Evolutionary conservation across 2,888 invertebrate genomes (phyloP).

Genomic region (Aleiodes testaceus): DNA sequence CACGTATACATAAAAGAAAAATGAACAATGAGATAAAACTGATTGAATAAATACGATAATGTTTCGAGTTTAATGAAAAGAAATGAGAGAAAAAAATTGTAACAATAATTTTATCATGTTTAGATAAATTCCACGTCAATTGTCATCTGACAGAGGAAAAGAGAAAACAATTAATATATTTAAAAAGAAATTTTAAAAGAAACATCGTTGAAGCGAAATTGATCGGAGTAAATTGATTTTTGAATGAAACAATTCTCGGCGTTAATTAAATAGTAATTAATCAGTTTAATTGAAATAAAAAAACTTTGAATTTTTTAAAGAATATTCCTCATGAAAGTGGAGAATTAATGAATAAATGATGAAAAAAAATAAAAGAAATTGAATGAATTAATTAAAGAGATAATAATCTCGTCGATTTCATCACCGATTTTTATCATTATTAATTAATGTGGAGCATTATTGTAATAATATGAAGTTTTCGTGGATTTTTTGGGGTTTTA

Average conservation of each 20-base stretch:
- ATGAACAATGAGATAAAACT: background rate
- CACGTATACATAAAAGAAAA: constrained; percentile 16
- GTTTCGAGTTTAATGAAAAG: constrained; percentile 5
- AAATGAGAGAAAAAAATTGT: background rate
- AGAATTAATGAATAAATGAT: constrained; percentile 24
- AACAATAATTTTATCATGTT: constrained; percentile 27
- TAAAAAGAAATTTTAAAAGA: background rate
- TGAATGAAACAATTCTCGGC: background rate
- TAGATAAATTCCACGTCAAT: constrained; percentile 13
- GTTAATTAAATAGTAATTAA: constrained; percentile 3
- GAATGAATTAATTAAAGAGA: constrained; percentile 1
- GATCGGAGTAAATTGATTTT: constrained; percentile 24
- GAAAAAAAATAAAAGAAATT: too few species aligned
- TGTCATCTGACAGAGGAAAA: constrained; percentile 5
- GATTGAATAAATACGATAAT: constrained; percentile 16
- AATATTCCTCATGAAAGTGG: background rate
- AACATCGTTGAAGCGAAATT: constrained; percentile 23
- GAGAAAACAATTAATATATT: background rate
- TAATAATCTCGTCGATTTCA: constrained; percentile 10
- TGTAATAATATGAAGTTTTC: background rate
- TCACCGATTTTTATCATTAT: constrained; percentile 21
- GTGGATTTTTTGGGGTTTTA: background rate
- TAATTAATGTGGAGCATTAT: constrained; percentile 4
- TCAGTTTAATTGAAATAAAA: constrained; percentile 17
- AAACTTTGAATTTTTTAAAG: constrained; percentile 10